A percentile compares a stretch with the other conserved stretches of the same genome.
These are phyloP conservation scores for Dolichallabes microphthalmus DNA, from an alignment of 2,113 vertebrate species.

Conservation along the genomic window DNA sequence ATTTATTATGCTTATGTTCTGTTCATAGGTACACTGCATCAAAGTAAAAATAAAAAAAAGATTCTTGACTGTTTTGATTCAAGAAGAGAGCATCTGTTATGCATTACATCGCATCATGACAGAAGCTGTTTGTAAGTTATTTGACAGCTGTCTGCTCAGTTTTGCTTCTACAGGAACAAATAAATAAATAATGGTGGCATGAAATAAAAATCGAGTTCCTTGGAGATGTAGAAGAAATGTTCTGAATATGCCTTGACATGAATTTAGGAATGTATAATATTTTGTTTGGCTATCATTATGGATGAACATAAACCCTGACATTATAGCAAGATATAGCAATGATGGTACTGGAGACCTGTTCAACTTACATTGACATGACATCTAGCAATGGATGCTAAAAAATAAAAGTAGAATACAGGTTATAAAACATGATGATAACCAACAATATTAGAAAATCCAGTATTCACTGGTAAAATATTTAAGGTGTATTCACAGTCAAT, in stretches of 20 bases:
- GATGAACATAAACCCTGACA: background rate
- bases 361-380: too few relatives aligned
- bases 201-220: background rate
- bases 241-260: too few relatives aligned
- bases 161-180: background rate
- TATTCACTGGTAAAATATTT: too few relatives aligned
- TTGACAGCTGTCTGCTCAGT: background rate
- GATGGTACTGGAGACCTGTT: background rate
- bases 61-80: background rate
- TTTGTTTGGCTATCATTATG: conserved; percentile 8
- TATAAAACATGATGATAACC: too few relatives aligned
- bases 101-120: background rate
- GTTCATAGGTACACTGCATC: background rate
- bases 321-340: background rate
- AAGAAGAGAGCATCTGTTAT: conserved; percentile 3
- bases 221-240: background rate
- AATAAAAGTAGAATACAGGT: too few relatives aligned
- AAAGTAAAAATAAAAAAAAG: background rate
- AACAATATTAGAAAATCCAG: too few relatives aligned
- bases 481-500: too few relatives aligned
- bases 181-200: background rate
- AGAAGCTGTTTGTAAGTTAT: conserved; percentile 8
- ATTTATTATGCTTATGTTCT: background rate
- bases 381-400: too few relatives aligned
- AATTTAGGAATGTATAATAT: background rate